A percentile compares a stretch with the other conserved stretches of the same genome.
Conservation (phyloP, 2,797 vertebrate genomes). For the Aphelocoma californica region DNA sequence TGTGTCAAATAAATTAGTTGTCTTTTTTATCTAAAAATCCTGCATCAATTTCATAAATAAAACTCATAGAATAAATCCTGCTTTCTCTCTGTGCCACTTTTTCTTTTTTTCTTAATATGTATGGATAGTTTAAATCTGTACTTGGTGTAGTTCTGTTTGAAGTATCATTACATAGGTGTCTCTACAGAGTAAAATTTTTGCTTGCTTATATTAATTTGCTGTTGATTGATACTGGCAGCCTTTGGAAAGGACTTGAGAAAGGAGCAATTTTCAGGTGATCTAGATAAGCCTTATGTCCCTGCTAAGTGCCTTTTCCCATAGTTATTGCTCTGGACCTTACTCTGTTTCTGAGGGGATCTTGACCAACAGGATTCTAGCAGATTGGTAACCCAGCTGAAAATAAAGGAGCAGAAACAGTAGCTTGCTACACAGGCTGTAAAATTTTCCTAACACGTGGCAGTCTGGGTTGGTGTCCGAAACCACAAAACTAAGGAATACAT, state of each 20-base stretch:
- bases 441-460: neutral
- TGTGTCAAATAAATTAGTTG: neutral
- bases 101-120: neutral
- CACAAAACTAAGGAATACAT: neutral
- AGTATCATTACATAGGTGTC: neutral
- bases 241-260: neutral
- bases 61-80: neutral
- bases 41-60: neutral
- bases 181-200: neutral
- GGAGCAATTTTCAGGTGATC: neutral
- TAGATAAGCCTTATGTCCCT: neutral
- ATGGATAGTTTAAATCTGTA: neutral
- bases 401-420: neutral
- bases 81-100: neutral
- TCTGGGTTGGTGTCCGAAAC: neutral
- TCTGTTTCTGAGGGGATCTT: neutral
- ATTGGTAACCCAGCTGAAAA: neutral
- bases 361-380: neutral
- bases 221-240: neutral
- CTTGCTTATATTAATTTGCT: neutral
- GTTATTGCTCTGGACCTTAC: neutral
- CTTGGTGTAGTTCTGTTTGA: neutral
- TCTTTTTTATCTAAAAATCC: neutral
- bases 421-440: neutral
- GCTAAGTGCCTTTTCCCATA: neutral